Evolutionary conservation across 1,140 invertebrate species (phyloP), one percentile per base, ranked within the genome.

Genomic region (Drosophila kurseongensis): DNA sequence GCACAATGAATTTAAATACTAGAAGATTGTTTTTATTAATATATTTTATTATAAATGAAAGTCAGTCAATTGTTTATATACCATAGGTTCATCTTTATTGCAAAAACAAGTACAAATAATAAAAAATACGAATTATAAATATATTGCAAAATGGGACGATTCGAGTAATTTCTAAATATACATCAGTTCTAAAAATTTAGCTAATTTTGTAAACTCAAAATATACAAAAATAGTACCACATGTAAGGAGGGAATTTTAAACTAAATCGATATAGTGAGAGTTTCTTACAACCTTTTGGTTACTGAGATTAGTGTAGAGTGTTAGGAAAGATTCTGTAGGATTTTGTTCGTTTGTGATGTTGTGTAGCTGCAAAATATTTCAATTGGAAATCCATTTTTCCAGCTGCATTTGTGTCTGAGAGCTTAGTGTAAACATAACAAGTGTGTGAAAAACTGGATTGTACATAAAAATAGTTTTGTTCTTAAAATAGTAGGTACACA

Each of bases 401-500:
- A 32, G 27, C 44, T 41, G 60, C 32, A 18, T 38, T 45, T 78
- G 50, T 76, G 27, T 48, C 56, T 44, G 58, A 42, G 52, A 36
- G 45, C 55, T 27, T 38, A 51, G 80, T 78, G 61, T 81, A 62
- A 88, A 86, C 82, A 83, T 86, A 86, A 86, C 82, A 44, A 86
- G 82, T 86, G 82, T 86, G 54, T 54, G 14, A 41, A 42, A 48
- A 78, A 48, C 40, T 73, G 60, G 44, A 68, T 68, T 71, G 57
- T 62, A 52, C 32, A 56, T 72, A 73, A 57, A 75, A 58, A 75
- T 69, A 86, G 63, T 71, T 63, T 67, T 62, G 18, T 65, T 67
- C 84, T 88, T 86, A 86, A 86, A 75, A 79, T 86, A 86, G 60
- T 86, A 86, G 82, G 82, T 86, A 86, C 82, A 60, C 60, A 63